Base-by-base conservation (phyloP, 2,797 vertebrate species). In the Astyanax mexicanus region DNA sequence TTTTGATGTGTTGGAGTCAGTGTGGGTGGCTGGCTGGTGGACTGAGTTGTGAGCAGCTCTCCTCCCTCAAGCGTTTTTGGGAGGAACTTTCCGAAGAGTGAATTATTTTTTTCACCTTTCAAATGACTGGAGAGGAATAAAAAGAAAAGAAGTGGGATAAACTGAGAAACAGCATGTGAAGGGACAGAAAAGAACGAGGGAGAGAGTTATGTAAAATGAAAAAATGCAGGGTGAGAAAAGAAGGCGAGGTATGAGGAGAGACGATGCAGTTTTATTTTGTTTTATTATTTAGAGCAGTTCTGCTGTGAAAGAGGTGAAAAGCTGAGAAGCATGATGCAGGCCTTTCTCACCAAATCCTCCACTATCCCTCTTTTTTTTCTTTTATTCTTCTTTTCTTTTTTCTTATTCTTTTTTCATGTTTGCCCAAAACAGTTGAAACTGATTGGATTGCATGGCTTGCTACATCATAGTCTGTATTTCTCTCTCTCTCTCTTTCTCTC, bases 21-120 rank as follows among this genome's bases (percentile, higher is more conserved):
- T 71, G 82, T 77, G 78, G 81, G 80, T 77, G 84, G 81, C 57
- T 77, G 84, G 81, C 57, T 74, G 80, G 78, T 80, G 71, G 80
- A 79, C 70, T 72, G 78, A 79, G 66, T 69, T 15, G 40, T 29
- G 68, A 68, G 72, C 62, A 70, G 49, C 69, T 69, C 75, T 82
- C 69, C 73, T 80, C 73, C 64, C 69, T 74, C 66, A 67, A 62
- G 73, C 80, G 54, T 66, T 52, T 79, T 79, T 66, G 78, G 73
- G 70, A 52, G 75, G 68, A 80, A 81, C 79, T 81, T 86, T 84
- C 81, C 84, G 78, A 55, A 64, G 72, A 60, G 72, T 70, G 19
- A 44, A 32, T 32, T 32, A 32, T 67, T 72, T 80, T 62, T 62
- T 62, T 61, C 51, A 80, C 62, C 35, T 80, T 80, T 67, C 32